Evolutionary conservation across 2,113 vertebrate species (phyloP), one percentile per base, ranked within the genome.

Genomic region (Cavia aperea): DNA sequence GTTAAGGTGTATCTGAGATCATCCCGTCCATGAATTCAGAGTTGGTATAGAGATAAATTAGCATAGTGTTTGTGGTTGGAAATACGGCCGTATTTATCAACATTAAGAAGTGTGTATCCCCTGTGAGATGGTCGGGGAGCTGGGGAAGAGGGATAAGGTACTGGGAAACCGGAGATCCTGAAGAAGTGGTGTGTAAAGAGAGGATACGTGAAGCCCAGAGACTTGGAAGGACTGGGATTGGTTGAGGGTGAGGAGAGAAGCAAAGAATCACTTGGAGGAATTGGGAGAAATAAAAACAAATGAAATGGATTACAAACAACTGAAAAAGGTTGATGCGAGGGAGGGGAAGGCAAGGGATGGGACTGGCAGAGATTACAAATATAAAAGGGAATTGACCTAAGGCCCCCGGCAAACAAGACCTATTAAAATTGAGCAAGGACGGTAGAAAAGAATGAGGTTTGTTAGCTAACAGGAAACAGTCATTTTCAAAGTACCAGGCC

Each of bases 401-500:
- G 65, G 90, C 58, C 81, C 9, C 24, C 31, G 90, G n/a, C 85
- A 49, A n/a, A 33, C 3, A 70, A 63, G 84, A 73, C 92, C 79
- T 68, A 66, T 31, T 39, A 39, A 82, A 29, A 15, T 10, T 56
- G 68, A 88, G 75, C 84, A 91, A 92, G 31, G 10, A 1, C 68
- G 12, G 46, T 54, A 31, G 18, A 60, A 66, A 79, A 93, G 82
- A 92, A 63, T 51, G 88, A 90, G 19, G 31, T 23, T 95, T 85
- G 81, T 49, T 70, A 58, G 85, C 84, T 89, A 94, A 94, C 85
- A 93, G 88, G 90, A 95, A 95, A 49, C 68, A 46, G 23, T 78
- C 66, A 31, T 58, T 79, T 91, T 91, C 75, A 65, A 29, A 14
- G 63, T 39, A 54, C 90, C 56, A 36, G 46, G 60, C 58, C 65